Evolutionary conservation across 2,113 vertebrate species (phyloP), one percentile per base, ranked within the genome.

Genomic region (Festucalex cinctus): DNA sequence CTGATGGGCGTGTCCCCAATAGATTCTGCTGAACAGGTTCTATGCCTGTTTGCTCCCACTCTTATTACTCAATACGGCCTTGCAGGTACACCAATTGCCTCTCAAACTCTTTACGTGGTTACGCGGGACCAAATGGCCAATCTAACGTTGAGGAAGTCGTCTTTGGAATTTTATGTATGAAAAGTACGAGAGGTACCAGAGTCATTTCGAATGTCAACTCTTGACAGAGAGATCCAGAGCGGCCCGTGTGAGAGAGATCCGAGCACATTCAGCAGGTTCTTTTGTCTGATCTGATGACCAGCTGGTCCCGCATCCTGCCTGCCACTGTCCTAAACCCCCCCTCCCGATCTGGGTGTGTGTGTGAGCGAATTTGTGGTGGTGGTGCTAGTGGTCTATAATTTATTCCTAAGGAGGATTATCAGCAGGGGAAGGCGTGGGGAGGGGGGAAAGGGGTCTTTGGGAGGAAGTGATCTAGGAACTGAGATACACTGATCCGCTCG

Each of bases 211-310:
- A 20, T 49, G 26, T 14, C 22, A 17, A 19, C 43, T 20, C 19
- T 32, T n/a, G 8, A 0, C 3, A 61, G 2, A 54, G 67, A 61
- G 60, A 68, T 41, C 26, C 48, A 74, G 77, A 73, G 46, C 54
- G 58, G 7, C 54, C 2, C 60, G 4, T 16, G 68, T 73, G 78
- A 76, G 68, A 76, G 68, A 74, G 68, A 73, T 68, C 20, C 36
- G 63, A 90, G 81, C 82, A 73, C 83, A 84, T 89, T 83, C 82
- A 88, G 79, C 78, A 89, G 81, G 80, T 81, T 89, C 84, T 90
- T 90, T 91, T 91, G 90, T 91, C 75, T 88, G 81, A 88, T 85
- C 83, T 75, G 82, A 81, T 84, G 86, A 88, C 85, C 90, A 92
- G 90, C 88, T 90, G 90, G 83, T 81, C 86, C 73, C 82, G 81